Percentiles rank a stretch among this genome's conserved stretches.
Evolutionary conservation across 1,140 invertebrate species (phyloP).

Genomic region (Brachystomella parvula): DNA sequence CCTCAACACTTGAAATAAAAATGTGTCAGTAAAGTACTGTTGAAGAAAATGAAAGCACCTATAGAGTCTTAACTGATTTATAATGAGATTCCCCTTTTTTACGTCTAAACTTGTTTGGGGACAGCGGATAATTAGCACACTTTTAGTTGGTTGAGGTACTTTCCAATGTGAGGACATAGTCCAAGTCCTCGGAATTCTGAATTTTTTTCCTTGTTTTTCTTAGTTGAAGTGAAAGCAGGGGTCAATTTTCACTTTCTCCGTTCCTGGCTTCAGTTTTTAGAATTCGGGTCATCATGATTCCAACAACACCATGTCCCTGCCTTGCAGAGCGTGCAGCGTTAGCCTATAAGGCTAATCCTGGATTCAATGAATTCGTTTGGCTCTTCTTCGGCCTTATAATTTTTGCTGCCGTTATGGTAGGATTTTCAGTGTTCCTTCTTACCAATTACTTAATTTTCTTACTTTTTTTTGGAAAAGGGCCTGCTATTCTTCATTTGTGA

Average conservation of each 20-base stretch:
- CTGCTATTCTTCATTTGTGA: no score
- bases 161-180: background rate
- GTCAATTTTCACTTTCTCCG: background rate
- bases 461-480: no score
- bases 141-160: background rate
- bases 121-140: background rate
- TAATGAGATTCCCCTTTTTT: background rate
- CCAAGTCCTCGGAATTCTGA: background rate
- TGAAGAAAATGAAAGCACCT: background rate
- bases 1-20: background rate
- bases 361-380: no score
- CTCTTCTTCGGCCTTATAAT: no score
- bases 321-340: no score
- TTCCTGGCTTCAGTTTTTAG: no score
- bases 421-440: no score
- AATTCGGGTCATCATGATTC: no score
- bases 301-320: no score
- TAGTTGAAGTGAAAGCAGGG: background rate
- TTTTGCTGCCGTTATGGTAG: no score
- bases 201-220: background rate
- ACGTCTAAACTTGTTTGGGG: background rate
- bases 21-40: background rate
- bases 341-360: no score
- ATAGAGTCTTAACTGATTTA: background rate
- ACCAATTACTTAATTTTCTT: no score